phyloP scores from a whole-genome alignment of 2,888 invertebrate genomes.

The Xylota sylvarum region DNA sequence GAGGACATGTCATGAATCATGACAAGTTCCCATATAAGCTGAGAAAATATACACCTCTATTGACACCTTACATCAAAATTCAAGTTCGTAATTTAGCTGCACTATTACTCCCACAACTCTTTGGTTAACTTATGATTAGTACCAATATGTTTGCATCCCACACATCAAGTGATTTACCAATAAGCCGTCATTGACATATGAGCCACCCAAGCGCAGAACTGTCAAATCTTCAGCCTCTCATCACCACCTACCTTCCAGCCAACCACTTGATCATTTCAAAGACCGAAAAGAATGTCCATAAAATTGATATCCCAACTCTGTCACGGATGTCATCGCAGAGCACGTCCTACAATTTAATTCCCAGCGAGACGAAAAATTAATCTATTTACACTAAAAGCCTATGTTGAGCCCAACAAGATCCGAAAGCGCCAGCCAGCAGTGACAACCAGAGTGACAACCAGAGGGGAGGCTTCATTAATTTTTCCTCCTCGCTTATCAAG shows the following conservation, averaged over 20 bases:
- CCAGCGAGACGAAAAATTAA: constrained; percentile 66
- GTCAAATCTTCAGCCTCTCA: constrained; percentile 21
- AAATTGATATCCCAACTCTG: constrained; percentile 61
- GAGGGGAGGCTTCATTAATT: constrained; percentile 65
- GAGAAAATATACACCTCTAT: too few relatives aligned
- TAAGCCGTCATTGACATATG: constrained; percentile 30
- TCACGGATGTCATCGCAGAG: constrained; percentile 70
- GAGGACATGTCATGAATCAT: too few relatives aligned
- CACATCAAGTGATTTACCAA: background rate
- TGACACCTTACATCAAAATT: too few relatives aligned
- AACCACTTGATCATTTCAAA: constrained; percentile 62
- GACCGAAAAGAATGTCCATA: constrained; percentile 64
- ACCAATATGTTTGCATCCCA: background rate
- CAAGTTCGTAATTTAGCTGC: too few relatives aligned
- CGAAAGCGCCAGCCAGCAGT: constrained; percentile 51
- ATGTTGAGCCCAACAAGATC: constrained; percentile 64
- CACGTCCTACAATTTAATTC: constrained; percentile 76
- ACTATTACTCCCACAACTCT: background rate
- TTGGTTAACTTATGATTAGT: background rate
- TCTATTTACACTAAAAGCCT: constrained; percentile 76
- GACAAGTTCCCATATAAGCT: too few relatives aligned
- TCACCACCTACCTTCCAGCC: constrained; percentile 8
- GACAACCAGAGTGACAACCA: constrained; percentile 52
- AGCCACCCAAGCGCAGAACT: constrained; percentile 25
- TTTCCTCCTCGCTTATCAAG: constrained; percentile 60